phyloP scores from a whole-genome alignment of 1,140 invertebrate species.

The Penaeus indicus region DNA sequence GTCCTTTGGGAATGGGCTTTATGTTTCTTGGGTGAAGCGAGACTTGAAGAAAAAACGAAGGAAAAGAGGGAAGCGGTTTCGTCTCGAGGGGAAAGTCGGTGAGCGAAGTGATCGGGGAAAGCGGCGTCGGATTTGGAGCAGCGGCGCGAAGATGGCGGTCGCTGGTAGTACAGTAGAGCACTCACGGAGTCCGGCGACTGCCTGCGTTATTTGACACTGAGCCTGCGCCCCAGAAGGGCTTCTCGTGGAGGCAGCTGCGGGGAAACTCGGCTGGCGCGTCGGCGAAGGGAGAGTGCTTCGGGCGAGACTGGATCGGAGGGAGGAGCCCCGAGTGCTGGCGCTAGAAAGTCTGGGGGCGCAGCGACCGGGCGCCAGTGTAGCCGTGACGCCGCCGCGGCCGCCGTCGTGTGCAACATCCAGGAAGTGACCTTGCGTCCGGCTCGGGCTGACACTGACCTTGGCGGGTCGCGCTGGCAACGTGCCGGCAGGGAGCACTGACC shows the following conservation, averaged over 20 bases:
- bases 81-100: background rate
- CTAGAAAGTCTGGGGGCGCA: slow-evolving; percentile 47
- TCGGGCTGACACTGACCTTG: slow-evolving; percentile 49
- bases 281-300: slow-evolving; percentile 43
- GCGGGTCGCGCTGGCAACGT: slow-evolving; percentile 40
- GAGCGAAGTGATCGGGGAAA: background rate
- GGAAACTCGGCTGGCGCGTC: slow-evolving; percentile 11
- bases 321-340: background rate
- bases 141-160: slow-evolving; percentile 45
- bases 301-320: slow-evolving; percentile 4
- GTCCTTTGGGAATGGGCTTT: too few relatives aligned
- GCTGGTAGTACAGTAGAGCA: slow-evolving; percentile 42
- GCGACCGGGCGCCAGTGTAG: slow-evolving; percentile 49
- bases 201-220: slow-evolving; percentile 35
- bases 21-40: background rate
- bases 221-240: slow-evolving; percentile 21
- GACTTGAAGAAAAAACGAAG: background rate
- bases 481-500: slow-evolving; percentile 42
- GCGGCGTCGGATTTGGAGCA: slow-evolving; percentile 45
- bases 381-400: slow-evolving; percentile 9
- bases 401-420: slow-evolving; percentile 39
- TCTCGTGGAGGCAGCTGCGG: background rate
- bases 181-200: slow-evolving; percentile 32
- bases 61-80: background rate
- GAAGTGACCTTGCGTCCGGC: slow-evolving; percentile 45